phyloP scores from a whole-genome alignment of 2,888 invertebrate genomes.

The Belgica antarctica region DNA sequence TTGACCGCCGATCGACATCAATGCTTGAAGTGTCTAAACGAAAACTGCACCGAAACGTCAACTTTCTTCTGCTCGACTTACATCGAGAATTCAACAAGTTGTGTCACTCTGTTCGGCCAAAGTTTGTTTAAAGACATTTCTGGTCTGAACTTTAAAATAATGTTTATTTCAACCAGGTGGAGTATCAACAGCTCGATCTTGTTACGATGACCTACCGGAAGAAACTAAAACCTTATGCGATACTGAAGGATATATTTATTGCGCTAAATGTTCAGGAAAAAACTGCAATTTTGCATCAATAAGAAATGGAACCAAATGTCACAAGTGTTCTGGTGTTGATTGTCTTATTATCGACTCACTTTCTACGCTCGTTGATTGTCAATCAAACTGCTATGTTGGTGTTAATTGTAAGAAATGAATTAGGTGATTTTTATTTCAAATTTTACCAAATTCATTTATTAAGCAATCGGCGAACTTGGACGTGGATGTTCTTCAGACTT shows the following conservation, averaged over 20 bases:
- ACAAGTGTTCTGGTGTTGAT: background rate
- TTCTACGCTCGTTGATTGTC: conserved; percentile 32
- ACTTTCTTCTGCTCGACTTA: background rate
- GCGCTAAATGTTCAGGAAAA: background rate
- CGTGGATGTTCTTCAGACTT: conserved; percentile 6
- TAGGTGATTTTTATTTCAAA: background rate
- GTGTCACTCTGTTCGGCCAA: background rate
- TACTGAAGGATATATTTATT: background rate
- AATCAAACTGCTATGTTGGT: conserved; percentile 30
- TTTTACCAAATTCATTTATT: background rate
- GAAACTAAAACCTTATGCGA: conserved; percentile 5
- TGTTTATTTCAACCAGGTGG: background rate
- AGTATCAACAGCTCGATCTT: too few relatives aligned
- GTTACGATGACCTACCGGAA: background rate
- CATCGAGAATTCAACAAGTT: background rate
- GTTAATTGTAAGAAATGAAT: background rate
- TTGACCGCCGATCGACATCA: background rate
- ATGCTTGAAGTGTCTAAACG: background rate
- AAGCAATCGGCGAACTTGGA: background rate
- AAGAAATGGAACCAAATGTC: conserved; percentile 23
- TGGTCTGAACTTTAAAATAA: background rate
- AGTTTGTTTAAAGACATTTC: background rate
- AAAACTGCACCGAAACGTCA: background rate
- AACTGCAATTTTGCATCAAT: conserved; percentile 14
- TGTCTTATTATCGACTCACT: conserved; percentile 11